Evolutionary conservation across 2,888 invertebrate genomes (phyloP).

Genomic region (Dryobota labecula): DNA sequence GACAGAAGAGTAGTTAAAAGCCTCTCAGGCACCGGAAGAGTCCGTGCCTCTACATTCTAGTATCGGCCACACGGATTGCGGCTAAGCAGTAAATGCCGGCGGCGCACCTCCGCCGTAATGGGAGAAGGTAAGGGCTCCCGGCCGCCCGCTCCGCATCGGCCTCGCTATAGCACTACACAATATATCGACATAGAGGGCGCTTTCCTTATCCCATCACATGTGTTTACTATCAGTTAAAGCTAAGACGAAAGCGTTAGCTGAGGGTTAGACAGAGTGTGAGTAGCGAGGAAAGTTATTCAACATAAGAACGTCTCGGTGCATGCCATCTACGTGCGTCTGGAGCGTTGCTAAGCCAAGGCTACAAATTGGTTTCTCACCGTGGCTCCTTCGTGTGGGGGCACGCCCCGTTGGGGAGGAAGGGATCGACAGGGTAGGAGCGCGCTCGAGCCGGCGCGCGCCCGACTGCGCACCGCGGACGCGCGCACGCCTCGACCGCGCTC

Average conservation of each 20-base stretch:
- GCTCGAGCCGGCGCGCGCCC: constrained; percentile 78
- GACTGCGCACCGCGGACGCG: constrained; percentile 68
- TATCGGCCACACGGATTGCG: constrained; percentile 83
- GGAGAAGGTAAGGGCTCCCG: constrained; percentile 91
- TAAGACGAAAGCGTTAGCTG: constrained; percentile 87
- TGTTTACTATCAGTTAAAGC: constrained; percentile 85
- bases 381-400: constrained; percentile 85
- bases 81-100: constrained; percentile 88
- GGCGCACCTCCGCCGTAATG: constrained; percentile 91
- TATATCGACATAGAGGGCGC: constrained; percentile 91
- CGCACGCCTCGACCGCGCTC: constrained; percentile 80
- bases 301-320: constrained; percentile 80
- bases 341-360: constrained; percentile 88
- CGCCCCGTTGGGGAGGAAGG: constrained; percentile 82
- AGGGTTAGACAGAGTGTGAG: constrained; percentile 84
- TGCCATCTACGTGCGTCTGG: constrained; percentile 87
- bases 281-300: constrained; percentile 86
- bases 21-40: constrained; percentile 80
- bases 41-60: constrained; percentile 82
- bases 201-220: constrained; percentile 94
- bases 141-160: constrained; percentile 89
- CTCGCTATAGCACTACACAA: constrained; percentile 81
- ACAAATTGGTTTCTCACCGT: constrained; percentile 89
- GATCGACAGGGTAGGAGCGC: constrained; percentile 76
- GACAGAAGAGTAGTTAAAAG: constrained; percentile 89